These are phyloP conservation scores for Archilochus colubris DNA, from an alignment of 2,113 vertebrate genomes.

Conservation along the genomic window DNA sequence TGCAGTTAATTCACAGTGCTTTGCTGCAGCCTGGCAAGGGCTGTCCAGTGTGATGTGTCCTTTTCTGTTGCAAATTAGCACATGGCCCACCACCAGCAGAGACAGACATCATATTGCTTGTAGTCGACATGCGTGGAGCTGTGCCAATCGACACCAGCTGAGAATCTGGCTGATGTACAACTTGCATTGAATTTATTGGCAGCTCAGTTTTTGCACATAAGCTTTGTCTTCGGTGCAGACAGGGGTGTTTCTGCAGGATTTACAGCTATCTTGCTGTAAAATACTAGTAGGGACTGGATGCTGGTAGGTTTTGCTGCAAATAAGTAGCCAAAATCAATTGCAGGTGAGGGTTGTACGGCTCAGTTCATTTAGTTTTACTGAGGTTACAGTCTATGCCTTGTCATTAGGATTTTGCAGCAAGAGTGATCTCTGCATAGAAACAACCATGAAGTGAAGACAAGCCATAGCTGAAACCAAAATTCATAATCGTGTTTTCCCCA, in stretches of 20 bases:
- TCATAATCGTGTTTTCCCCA: background rate
- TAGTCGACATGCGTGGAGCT: slow-evolving; percentile 12
- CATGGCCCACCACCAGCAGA: slow-evolving; percentile 7
- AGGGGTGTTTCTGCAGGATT: background rate
- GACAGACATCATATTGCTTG: slow-evolving; percentile 41
- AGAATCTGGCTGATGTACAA: slow-evolving; percentile 45
- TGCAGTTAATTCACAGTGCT: background rate
- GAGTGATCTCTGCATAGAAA: background rate
- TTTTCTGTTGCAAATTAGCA: slow-evolving; percentile 12
- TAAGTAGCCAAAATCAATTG: background rate
- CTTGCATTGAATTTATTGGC: slow-evolving; percentile 33
- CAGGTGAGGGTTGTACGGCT: background rate
- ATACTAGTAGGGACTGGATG: background rate
- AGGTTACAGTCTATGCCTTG: background rate
- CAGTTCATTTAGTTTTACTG: background rate
- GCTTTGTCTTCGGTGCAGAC: background rate
- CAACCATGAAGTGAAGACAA: background rate
- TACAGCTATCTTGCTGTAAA: background rate
- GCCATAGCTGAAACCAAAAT: background rate
- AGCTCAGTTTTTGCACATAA: background rate
- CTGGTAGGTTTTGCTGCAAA: background rate
- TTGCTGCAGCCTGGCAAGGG: background rate
- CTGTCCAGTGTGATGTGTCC: background rate
- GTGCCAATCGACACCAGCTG: slow-evolving; percentile 34
- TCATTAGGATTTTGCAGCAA: background rate